Evolutionary conservation across 2,113 vertebrate species (phyloP), one percentile per base, ranked within the genome.

Genomic region (Pseudorasbora parva): DNA sequence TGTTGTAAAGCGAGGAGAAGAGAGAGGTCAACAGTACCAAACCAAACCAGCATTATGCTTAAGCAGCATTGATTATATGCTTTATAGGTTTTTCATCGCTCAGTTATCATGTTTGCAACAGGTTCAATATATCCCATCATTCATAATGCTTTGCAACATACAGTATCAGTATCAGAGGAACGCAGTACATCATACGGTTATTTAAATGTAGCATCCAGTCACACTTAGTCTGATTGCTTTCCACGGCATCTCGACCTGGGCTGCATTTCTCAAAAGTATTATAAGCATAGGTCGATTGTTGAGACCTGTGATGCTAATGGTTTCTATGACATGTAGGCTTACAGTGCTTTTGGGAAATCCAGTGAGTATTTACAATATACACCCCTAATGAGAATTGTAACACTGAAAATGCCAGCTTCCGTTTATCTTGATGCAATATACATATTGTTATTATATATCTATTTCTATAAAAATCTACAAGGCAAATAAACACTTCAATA

Each of bases 101-200:
- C 88, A 88, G 81, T 89, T 90, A 91, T 86, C 89, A 88, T 87
- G 85, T 92, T 89, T 92, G 90, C 88, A 86, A 92, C 89, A 92
- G 87, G 88, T 87, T 90, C 82, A 88, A 88, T 86, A 74, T 85
- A 87, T 12, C 84, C 81, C 37, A 83, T 83, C 11, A 71, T 83
- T 89, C 88, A 87, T 91, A 81, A 87, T 84, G 76, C 87, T 91
- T 89, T 47, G 82, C 80, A 89, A 87, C 88, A 88, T 89, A 88
- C 83, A 90, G 81, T 84, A 87, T 47, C 84, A 89, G 74, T 84
- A 87, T 54, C 87, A 77, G 90, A 75, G 43, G 84, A 85, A 87
- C 76, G 75, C 89, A 90, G 89, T 62, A 60, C 76, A 74, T 89
- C 84, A 85, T 81, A 64, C 86, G 59, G 80, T 77, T 80, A 83